These are phyloP conservation scores for Philopotamus ludificatus DNA, from an alignment of 1,140 invertebrate genomes.

Conservation along the genomic window DNA sequence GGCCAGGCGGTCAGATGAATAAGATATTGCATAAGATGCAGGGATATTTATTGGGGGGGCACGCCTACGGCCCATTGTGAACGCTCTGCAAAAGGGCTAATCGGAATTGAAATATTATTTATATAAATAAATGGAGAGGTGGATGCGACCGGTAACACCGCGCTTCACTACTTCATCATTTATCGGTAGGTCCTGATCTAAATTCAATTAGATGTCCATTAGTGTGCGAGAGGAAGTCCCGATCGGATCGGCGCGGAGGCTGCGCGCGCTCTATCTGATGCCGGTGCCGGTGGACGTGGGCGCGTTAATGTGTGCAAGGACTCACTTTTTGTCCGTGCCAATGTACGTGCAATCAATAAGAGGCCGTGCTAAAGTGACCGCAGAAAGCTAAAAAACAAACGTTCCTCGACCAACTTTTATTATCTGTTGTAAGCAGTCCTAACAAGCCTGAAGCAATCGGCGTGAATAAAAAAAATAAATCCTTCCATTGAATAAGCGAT, in stretches of 20 bases:
- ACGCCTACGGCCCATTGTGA: constrained; percentile 19
- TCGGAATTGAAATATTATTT: constrained; percentile 18
- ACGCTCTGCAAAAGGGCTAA: not conserved
- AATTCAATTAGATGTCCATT: constrained; percentile 40
- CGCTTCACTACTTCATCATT: constrained; percentile 27
- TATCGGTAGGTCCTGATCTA: constrained; percentile 32
- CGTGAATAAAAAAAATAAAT: no score
- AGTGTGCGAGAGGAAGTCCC: constrained; percentile 9
- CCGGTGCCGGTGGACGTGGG: not conserved
- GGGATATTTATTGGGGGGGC: constrained; percentile 16
- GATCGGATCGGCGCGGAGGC: constrained; percentile 17
- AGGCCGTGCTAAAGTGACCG: no score
- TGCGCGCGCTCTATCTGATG: constrained; percentile 13
- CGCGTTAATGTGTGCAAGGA: no score
- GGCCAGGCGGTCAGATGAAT: constrained; percentile 20
- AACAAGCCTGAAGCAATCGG: no score
- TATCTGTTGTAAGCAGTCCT: no score
- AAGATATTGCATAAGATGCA: constrained; percentile 20
- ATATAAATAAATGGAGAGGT: constrained; percentile 17
- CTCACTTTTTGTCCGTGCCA: no score
- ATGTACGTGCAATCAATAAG: no score
- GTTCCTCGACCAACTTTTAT: no score
- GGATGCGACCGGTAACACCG: constrained; percentile 5
- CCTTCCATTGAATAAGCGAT: no score
- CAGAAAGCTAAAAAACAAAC: no score